phyloP scores from a whole-genome alignment of 2,888 invertebrate species.

The Platycheirus rosarum region DNA sequence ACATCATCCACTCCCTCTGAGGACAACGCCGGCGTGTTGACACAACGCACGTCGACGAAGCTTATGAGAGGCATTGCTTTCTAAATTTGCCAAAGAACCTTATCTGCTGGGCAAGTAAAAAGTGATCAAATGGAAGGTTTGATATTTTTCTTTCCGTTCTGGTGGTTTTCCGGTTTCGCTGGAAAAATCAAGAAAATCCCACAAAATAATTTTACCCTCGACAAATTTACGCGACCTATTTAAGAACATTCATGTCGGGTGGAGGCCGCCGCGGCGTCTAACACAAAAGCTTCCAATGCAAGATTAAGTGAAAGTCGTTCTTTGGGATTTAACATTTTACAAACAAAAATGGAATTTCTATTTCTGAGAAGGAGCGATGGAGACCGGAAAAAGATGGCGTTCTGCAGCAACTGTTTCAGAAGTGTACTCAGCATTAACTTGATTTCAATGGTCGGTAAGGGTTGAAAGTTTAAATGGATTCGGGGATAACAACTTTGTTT shows the following conservation, averaged over 20 bases:
- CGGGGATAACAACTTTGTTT: too few relatives aligned
- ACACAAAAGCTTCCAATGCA: not conserved
- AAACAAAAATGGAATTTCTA: slow-evolving; percentile 8
- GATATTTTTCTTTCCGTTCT: slow-evolving; percentile 25
- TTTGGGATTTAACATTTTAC: slow-evolving; percentile 25
- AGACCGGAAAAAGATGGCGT: not conserved
- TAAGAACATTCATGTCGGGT: slow-evolving; percentile 18
- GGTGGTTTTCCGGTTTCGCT: slow-evolving; percentile 17
- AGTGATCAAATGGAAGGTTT: slow-evolving; percentile 54
- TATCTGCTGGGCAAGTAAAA: not conserved
- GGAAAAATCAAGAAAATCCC: slow-evolving; percentile 32
- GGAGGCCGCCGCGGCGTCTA: slow-evolving; percentile 11
- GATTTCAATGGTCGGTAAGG: slow-evolving; percentile 12
- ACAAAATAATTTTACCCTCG: slow-evolving; percentile 27
- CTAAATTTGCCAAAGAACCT: not conserved
- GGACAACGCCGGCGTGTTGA: slow-evolving; percentile 31
- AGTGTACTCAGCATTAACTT: slow-evolving; percentile 35
- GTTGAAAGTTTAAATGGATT: not conserved
- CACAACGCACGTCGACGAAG: slow-evolving; percentile 13
- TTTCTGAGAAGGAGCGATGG: not conserved
- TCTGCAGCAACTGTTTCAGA: slow-evolving; percentile 25
- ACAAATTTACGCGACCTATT: slow-evolving; percentile 50
- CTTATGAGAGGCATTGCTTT: not conserved
- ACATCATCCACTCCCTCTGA: slow-evolving; percentile 1
- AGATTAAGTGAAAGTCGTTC: slow-evolving; percentile 28